A percentile compares a stretch with the other conserved stretches of the same genome.
These are phyloP conservation scores for Macaria notata DNA, from an alignment of 2,888 invertebrate genomes.

Conservation along the genomic window DNA sequence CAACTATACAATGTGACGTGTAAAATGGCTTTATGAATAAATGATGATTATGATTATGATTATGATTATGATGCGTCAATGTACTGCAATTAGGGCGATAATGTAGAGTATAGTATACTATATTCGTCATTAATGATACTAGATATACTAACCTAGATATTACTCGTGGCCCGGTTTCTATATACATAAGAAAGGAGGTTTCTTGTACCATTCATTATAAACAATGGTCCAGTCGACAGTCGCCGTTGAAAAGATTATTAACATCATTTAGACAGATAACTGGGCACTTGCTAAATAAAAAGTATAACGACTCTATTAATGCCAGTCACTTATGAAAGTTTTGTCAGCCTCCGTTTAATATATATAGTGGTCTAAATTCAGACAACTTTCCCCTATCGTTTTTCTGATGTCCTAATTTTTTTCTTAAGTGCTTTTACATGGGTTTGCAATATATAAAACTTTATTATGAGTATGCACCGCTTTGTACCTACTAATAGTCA, in stretches of 20 bases:
- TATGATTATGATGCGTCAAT: slow-evolving; percentile 41
- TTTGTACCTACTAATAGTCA: too few relatives aligned
- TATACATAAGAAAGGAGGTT: slow-evolving; percentile 30
- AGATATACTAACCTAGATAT: slow-evolving; percentile 50
- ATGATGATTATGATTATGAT: too few relatives aligned
- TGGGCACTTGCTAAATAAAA: too few relatives aligned
- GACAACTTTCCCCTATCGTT: too few relatives aligned
- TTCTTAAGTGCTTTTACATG: too few relatives aligned
- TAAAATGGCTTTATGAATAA: too few relatives aligned
- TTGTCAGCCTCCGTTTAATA: neutral
- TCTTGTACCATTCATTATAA: slow-evolving; percentile 23
- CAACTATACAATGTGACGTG: too few relatives aligned
- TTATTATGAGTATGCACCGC: too few relatives aligned
- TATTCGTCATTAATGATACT: slow-evolving; percentile 26
- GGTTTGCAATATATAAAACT: too few relatives aligned
- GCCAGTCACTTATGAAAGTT: neutral
- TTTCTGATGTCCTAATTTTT: too few relatives aligned
- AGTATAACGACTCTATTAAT: too few relatives aligned
- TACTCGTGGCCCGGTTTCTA: slow-evolving; percentile 50
- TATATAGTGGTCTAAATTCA: too few relatives aligned
- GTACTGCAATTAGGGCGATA: slow-evolving; percentile 33
- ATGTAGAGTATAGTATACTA: slow-evolving; percentile 21
- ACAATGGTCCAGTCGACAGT: slow-evolving; percentile 19
- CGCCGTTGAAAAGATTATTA: slow-evolving; percentile 1
- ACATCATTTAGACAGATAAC: neutral